These are phyloP conservation scores for Eupithecia insigniata DNA, from an alignment of 2,888 invertebrate species.

Conservation along the genomic window DNA sequence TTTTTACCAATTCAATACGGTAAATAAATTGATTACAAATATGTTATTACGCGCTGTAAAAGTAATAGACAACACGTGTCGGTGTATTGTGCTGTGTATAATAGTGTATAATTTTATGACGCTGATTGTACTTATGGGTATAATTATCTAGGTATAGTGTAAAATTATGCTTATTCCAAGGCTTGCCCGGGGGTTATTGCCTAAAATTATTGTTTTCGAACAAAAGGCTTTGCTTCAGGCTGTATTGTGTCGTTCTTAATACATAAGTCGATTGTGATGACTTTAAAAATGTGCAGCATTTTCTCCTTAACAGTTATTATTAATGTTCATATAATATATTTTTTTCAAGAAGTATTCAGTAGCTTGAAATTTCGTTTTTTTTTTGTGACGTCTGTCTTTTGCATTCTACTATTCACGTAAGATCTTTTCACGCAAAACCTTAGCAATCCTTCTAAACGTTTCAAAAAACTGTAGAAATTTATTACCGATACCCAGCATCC, in stretches of 20 bases:
- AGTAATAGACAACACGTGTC: conserved; percentile 38
- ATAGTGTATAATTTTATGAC: conserved; percentile 28
- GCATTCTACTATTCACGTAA: no score
- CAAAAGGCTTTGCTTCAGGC: conserved; percentile 28
- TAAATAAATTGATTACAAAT: conserved; percentile 40
- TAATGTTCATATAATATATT: no score
- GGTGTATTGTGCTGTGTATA: conserved; percentile 34
- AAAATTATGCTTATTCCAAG: conserved; percentile 31
- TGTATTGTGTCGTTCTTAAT: not conserved
- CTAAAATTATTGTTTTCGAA: conserved; percentile 40
- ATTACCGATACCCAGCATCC: no score
- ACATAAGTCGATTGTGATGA: not conserved
- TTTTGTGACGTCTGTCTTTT: no score
- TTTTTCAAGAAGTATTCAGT: no score
- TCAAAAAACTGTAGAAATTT: no score
- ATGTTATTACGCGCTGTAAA: conserved; percentile 38
- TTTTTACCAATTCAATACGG: conserved; percentile 38
- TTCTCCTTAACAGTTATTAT: no score
- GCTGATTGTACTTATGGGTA: conserved; percentile 7
- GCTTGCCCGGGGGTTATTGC: conserved; percentile 34
- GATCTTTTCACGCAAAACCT: no score
- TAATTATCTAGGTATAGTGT: conserved; percentile 28
- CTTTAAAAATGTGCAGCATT: not conserved
- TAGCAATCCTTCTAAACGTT: no score
- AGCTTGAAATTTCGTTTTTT: no score